These are phyloP conservation scores for Osmoderma eremita DNA, from an alignment of 2,888 invertebrate species.

Conservation along the genomic window DNA sequence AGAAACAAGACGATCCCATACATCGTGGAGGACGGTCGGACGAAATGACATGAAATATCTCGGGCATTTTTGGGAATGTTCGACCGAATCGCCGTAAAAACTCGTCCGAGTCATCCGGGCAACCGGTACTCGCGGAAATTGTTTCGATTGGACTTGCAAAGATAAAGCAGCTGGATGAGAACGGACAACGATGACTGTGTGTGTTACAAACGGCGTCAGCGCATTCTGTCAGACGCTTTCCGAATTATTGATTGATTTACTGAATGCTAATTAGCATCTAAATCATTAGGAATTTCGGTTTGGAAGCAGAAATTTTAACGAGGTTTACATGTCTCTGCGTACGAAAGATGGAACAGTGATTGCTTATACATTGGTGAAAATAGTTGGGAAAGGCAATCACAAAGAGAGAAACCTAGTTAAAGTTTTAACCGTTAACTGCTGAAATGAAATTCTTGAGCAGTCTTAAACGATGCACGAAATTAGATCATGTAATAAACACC, in stretches of 20 bases:
- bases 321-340: not conserved
- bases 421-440: too few relatives aligned
- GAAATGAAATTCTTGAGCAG: too few relatives aligned
- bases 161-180: constrained; percentile 44
- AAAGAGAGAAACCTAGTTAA: too few relatives aligned
- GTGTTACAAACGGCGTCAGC: constrained; percentile 31
- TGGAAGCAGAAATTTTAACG: constrained; percentile 32
- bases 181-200: constrained; percentile 22
- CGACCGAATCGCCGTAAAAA: constrained; percentile 42
- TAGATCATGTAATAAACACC: too few relatives aligned
- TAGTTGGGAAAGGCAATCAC: too few relatives aligned
- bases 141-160: constrained; percentile 48
- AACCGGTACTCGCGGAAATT: constrained; percentile 51
- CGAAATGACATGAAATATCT: constrained; percentile 40
- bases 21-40: constrained; percentile 10
- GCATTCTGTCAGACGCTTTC: constrained; percentile 28
- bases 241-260: constrained; percentile 44
- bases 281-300: constrained; percentile 21
- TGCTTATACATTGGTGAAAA: too few relatives aligned
- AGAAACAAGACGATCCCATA: constrained; percentile 3
- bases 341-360: too few relatives aligned
- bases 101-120: constrained; percentile 37
- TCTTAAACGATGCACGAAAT: too few relatives aligned
- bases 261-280: constrained; percentile 30
- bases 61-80: constrained; percentile 43